A percentile compares a stretch with the other conserved stretches of the same genome.
phyloP scores from a whole-genome alignment of 2,888 invertebrate genomes.

The Cephus sareptanus region DNA sequence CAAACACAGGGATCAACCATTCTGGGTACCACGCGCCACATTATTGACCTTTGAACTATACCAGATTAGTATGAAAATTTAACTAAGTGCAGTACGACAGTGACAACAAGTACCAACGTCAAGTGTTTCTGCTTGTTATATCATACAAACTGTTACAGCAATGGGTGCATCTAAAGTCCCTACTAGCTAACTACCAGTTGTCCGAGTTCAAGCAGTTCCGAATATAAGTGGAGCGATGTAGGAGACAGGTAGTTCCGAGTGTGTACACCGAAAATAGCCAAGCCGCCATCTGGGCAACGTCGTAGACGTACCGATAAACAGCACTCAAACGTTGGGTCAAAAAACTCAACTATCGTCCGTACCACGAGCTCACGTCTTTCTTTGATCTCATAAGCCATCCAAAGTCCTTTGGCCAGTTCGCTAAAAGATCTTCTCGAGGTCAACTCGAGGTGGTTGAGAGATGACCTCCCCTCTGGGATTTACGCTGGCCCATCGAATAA shows the following conservation, averaged over 20 bases:
- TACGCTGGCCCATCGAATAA: not conserved
- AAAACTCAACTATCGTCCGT: conserved; percentile 27
- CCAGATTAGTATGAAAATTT: not conserved
- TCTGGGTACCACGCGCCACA: too few species aligned
- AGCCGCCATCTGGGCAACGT: conserved; percentile 60
- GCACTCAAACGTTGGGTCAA: conserved; percentile 39
- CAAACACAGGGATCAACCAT: not conserved
- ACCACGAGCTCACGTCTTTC: conserved; percentile 27
- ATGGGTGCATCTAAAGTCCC: not conserved
- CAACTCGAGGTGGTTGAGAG: not conserved
- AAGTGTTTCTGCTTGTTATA: not conserved
- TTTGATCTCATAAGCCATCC: conserved; percentile 46
- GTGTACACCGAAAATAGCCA: conserved; percentile 53
- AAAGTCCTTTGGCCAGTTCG: not conserved
- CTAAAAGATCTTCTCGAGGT: not conserved
- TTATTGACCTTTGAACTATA: not conserved
- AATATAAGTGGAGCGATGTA: not conserved
- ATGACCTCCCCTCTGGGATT: not conserved
- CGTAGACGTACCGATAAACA: conserved; percentile 54
- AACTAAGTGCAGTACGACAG: not conserved
- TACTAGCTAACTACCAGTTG: not conserved
- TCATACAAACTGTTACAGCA: not conserved
- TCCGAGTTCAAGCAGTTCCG: not conserved
- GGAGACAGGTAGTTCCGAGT: conserved; percentile 36
- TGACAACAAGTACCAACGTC: not conserved